phyloP scores from a whole-genome alignment of 2,888 invertebrate species.

The Cistogaster globosa region DNA sequence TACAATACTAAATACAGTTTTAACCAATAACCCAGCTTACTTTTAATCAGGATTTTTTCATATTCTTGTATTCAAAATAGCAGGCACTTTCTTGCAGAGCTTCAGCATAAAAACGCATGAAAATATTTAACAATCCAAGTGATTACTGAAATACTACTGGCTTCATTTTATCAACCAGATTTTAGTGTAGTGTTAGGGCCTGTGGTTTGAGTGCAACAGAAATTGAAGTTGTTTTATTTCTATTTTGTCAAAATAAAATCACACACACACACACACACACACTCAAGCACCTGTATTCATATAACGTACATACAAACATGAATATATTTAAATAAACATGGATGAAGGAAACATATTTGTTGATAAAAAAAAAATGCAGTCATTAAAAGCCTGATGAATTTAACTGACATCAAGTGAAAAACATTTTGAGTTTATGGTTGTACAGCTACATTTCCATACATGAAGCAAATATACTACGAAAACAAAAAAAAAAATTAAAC shows the following conservation, averaged over 20 bases:
- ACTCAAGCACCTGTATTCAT: not conserved
- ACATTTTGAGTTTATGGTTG: conserved; percentile 28
- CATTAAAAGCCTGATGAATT: conserved; percentile 28
- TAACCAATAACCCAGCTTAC: too few species aligned
- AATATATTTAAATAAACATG: not conserved
- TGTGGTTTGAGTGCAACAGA: conserved; percentile 7
- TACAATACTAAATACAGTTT: too few species aligned
- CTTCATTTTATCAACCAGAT: too few species aligned
- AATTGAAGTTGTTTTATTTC: not conserved
- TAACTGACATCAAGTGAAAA: conserved; percentile 36
- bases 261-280: too few species aligned
- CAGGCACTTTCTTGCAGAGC: too few species aligned
- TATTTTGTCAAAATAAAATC: not conserved
- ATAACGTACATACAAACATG: not conserved
- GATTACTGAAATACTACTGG: too few species aligned
- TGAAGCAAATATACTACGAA: not conserved
- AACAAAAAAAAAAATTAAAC: conserved; percentile 12
- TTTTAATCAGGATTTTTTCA: too few species aligned
- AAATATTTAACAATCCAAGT: too few species aligned
- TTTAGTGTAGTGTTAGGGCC: not conserved
- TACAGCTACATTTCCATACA: not conserved
- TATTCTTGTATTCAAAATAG: too few species aligned
- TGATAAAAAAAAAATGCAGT: conserved; percentile 17
- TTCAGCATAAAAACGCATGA: too few species aligned
- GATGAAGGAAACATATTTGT: not conserved